A percentile compares a stretch with the other conserved stretches of the same genome.
Conservation (phyloP, 2,113 vertebrate species). For the Sylvietta virens region DNA sequence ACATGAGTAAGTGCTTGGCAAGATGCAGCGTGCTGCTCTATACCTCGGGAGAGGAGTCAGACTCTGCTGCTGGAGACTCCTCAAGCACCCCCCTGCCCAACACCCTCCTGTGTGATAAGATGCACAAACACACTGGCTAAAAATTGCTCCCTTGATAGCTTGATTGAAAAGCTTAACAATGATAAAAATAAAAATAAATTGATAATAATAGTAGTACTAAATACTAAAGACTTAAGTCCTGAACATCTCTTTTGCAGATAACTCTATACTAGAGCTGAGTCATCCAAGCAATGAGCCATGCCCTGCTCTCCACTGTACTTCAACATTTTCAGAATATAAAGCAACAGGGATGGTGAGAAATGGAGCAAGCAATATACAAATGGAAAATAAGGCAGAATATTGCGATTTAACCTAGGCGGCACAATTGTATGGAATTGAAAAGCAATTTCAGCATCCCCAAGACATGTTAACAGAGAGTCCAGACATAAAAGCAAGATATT, state of each 20-base stretch:
- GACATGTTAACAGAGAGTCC: not conserved
- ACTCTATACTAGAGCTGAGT: not conserved
- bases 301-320: not conserved
- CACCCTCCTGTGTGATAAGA: not conserved
- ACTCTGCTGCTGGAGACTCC: not conserved
- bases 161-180: not conserved
- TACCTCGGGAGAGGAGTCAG: not conserved
- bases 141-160: not conserved
- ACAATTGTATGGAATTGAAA: not conserved
- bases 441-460: not conserved
- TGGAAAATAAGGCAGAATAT: constrained; percentile 13
- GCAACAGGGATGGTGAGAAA: not conserved
- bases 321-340: not conserved
- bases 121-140: not conserved
- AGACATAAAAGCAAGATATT: constrained; percentile 29
- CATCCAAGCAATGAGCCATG: not conserved
- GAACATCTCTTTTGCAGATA: not conserved
- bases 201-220: not conserved
- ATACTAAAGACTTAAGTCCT: not conserved
- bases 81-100: not conserved
- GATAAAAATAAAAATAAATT: too few relatives aligned
- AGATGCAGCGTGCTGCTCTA: not conserved
- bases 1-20: not conserved
- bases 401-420: not conserved
- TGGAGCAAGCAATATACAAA: not conserved